Evolutionary conservation across 2,113 vertebrate genomes (phyloP).

Genomic region (Phylloscopus trochilus): DNA sequence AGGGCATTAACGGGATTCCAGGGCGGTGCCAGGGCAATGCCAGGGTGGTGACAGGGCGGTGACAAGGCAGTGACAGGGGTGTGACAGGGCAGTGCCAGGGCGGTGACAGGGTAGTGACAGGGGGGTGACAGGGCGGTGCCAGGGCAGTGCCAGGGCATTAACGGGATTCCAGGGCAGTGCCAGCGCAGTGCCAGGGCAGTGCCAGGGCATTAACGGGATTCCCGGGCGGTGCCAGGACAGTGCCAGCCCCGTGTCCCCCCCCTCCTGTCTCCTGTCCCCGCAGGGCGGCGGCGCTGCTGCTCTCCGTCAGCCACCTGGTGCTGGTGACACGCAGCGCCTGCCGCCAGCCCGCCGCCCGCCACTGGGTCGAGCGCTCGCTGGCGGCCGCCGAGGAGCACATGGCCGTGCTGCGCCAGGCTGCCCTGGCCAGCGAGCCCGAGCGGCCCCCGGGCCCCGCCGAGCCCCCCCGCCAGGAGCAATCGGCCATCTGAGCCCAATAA

Average conservation of each 20-base stretch:
- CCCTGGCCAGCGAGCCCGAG: conserved; percentile 85
- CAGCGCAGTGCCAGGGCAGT: too few relatives aligned
- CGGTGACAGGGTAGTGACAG: background rate
- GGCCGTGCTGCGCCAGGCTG: conserved; percentile 88
- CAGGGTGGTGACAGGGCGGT: background rate
- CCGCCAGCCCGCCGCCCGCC: conserved; percentile 86
- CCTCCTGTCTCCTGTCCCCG: too few relatives aligned
- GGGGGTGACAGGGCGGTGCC: background rate
- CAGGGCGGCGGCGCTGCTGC: conserved; percentile 87
- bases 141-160: too few relatives aligned
- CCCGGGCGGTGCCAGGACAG: background rate
- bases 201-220: too few relatives aligned
- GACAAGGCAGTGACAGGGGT: background rate
- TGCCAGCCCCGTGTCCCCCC: background rate
- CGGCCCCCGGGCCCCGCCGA: conserved; percentile 66
- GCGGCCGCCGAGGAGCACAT: conserved; percentile 90
- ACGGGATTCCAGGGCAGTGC: too few relatives aligned
- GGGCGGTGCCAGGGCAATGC: too few relatives aligned
- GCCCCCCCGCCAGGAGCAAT: conserved; percentile 81
- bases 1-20: too few relatives aligned
- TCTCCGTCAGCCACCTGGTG: conserved; percentile 92
- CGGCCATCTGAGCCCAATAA: conserved; percentile 74
- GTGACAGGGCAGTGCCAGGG: background rate
- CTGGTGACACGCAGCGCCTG: conserved; percentile 94
- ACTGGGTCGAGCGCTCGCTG: conserved; percentile 92